Percentiles rank a stretch among this genome's conserved stretches.
These are phyloP conservation scores for Eriosoma lanigerum DNA, from an alignment of 1,140 invertebrate genomes.

Conservation along the genomic window DNA sequence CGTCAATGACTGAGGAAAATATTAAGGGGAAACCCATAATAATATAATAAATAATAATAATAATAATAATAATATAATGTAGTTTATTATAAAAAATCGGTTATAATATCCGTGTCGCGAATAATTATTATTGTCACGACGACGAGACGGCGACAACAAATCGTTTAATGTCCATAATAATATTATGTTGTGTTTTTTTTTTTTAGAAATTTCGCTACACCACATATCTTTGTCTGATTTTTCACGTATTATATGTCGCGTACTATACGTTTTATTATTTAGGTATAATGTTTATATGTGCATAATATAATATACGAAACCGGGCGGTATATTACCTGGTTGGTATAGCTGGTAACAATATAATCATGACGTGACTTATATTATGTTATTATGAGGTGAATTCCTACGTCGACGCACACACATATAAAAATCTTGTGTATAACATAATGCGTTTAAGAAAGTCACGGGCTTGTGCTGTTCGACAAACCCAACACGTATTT, in stretches of 20 bases:
- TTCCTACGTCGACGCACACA: neutral
- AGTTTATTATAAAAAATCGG: too few species aligned
- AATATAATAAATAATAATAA: too few species aligned
- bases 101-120: neutral
- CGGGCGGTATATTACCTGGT: neutral
- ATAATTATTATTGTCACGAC: neutral
- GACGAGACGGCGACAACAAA: neutral
- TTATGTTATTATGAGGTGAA: neutral
- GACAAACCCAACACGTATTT: neutral
- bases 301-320: neutral
- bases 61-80: neutral
- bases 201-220: neutral
- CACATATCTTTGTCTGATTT: neutral
- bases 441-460: neutral
- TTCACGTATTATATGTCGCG: neutral
- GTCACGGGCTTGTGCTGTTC: neutral
- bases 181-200: neutral
- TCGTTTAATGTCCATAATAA: neutral
- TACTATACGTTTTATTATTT: neutral
- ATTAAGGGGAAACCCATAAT: neutral
- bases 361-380: neutral
- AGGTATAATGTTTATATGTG: neutral
- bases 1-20: neutral
- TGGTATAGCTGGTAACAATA: neutral
- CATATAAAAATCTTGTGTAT: neutral